Evolutionary conservation across 1,140 invertebrate genomes (phyloP).

Genomic region (Drosophila ogumai): DNA sequence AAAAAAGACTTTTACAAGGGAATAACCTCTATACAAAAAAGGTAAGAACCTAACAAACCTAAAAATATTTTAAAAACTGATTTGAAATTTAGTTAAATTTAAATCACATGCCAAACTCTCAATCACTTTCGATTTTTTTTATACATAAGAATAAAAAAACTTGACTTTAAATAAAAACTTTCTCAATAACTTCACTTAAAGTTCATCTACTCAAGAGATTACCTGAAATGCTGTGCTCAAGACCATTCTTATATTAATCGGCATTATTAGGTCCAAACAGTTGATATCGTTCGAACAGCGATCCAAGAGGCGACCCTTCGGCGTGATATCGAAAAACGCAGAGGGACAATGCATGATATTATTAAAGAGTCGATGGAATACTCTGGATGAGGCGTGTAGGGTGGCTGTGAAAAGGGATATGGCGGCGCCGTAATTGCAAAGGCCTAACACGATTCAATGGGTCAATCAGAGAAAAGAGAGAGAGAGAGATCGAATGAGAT

Average conservation of each 20-base stretch:
- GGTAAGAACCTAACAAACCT: background rate
- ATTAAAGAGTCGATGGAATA: slow-evolving; percentile 86
- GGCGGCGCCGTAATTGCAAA: slow-evolving; percentile 85
- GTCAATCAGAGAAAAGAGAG: slow-evolving; percentile 4
- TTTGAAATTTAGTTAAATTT: background rate
- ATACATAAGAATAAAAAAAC: background rate
- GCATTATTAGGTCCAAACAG: slow-evolving; percentile 87
- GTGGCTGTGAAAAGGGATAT: slow-evolving; percentile 87
- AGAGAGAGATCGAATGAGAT: slow-evolving; percentile 26
- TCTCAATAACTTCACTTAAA: background rate
- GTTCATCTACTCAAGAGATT: slow-evolving; percentile 17
- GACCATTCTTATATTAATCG: slow-evolving; percentile 78
- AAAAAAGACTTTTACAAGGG: background rate
- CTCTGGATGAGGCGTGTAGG: slow-evolving; percentile 86
- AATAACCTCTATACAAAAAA: background rate
- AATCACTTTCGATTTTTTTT: background rate
- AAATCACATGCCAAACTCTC: background rate
- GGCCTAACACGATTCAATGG: slow-evolving; percentile 45
- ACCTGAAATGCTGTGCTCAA: slow-evolving; percentile 76
- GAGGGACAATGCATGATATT: slow-evolving; percentile 88
- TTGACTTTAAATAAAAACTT: background rate
- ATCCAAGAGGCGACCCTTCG: slow-evolving; percentile 90
- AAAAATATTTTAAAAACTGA: background rate
- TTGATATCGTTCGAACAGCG: slow-evolving; percentile 91
- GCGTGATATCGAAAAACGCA: slow-evolving; percentile 92